These are phyloP conservation scores for Brachyptera risi DNA, from an alignment of 2,888 invertebrate genomes.

Conservation along the genomic window DNA sequence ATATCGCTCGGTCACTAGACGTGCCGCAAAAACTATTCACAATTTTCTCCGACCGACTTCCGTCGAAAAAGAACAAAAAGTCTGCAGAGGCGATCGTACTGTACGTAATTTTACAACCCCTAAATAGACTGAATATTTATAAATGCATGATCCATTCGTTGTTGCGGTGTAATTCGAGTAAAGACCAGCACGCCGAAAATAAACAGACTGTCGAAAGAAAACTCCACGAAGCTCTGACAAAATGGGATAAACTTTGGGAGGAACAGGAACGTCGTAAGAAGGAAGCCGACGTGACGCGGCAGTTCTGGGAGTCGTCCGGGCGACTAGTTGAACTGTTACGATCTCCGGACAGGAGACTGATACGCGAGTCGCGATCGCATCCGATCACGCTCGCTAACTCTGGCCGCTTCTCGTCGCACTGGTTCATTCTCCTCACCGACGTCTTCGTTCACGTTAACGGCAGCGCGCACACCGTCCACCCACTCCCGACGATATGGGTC, in stretches of 20 bases:
- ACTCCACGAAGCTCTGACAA: constrained; percentile 55
- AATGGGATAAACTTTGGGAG: constrained; percentile 59
- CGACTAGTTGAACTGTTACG: constrained; percentile 59
- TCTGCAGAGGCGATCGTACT: constrained; percentile 42
- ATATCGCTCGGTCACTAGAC: constrained; percentile 61
- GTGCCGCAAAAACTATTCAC: constrained; percentile 54
- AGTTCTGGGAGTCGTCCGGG: constrained; percentile 70
- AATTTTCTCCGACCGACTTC: constrained; percentile 55
- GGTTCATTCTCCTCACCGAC: constrained; percentile 79
- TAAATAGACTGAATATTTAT: constrained; percentile 58
- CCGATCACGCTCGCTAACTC: constrained; percentile 65
- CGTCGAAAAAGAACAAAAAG: constrained; percentile 52
- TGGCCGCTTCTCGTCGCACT: constrained; percentile 70
- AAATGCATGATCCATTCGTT: constrained; percentile 57
- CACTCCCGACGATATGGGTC: constrained; percentile 74
- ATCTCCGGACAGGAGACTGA: constrained; percentile 64
- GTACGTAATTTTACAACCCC: constrained; percentile 57
- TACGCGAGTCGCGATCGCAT: constrained; percentile 70
- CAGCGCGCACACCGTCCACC: constrained; percentile 60
- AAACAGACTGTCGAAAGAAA: constrained; percentile 46
- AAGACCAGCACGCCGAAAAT: constrained; percentile 45
- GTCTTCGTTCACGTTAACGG: constrained; percentile 71
- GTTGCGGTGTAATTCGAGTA: constrained; percentile 47
- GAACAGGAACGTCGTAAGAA: constrained; percentile 53
- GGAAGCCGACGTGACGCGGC: constrained; percentile 64